These are phyloP conservation scores for Geotrypetes seraphini DNA, from an alignment of 2,797 vertebrate species.

Conservation along the genomic window DNA sequence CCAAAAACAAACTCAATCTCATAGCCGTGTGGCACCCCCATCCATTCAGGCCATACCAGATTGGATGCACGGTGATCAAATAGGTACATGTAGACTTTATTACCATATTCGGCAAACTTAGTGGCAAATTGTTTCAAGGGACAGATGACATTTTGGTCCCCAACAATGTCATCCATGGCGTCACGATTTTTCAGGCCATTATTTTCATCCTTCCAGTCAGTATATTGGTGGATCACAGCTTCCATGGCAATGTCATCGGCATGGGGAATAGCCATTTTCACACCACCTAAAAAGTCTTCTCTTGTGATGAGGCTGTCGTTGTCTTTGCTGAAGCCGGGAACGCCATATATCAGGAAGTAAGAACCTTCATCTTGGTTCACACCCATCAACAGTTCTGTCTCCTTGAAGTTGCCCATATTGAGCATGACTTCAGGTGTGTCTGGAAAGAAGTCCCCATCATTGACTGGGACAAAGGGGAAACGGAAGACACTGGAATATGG, in stretches of 20 bases:
- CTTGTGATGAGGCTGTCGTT: conserved; percentile 84
- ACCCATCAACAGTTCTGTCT: conserved; percentile 73
- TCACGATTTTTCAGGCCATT: conserved; percentile 76
- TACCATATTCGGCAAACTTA: conserved; percentile 57
- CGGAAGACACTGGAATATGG: conserved; percentile 76
- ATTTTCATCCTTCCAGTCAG: conserved; percentile 83
- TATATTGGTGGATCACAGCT: conserved; percentile 83
- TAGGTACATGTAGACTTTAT: conserved; percentile 67
- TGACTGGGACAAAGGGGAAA: conserved; percentile 82
- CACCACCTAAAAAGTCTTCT: conserved; percentile 80
- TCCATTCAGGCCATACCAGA: conserved; percentile 82
- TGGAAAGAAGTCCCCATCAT: conserved; percentile 75
- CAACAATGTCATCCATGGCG: conserved; percentile 80
- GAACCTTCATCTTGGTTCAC: conserved; percentile 85
- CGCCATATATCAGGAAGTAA: conserved; percentile 83
- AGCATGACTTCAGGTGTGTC: conserved; percentile 76
- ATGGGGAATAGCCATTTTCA: conserved; percentile 77
- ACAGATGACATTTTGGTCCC: conserved; percentile 87
- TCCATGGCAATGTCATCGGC: conserved; percentile 83
- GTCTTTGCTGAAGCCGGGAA: conserved; percentile 87
- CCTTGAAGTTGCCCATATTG: conserved; percentile 65
- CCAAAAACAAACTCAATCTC: conserved; percentile 93
- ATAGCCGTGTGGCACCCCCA: conserved; percentile 93
- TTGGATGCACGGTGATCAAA: conserved; percentile 87
- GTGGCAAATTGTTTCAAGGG: conserved; percentile 73